Evolutionary conservation across 2,888 invertebrate genomes (phyloP), one percentile per base, ranked within the genome.

Genomic region (Hirtodrosophila confusa): DNA sequence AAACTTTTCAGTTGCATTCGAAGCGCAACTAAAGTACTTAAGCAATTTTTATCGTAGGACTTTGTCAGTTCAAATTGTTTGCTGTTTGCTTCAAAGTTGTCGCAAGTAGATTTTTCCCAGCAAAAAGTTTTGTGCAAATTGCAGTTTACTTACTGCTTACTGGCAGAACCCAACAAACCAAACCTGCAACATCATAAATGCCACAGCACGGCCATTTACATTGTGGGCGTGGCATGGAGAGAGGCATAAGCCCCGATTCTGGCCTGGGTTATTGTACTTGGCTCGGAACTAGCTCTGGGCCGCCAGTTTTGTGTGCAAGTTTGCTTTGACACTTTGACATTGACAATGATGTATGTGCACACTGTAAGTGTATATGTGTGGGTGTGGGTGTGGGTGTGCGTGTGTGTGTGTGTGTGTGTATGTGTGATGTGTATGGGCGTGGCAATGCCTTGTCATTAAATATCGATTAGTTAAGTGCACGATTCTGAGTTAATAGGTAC

Each of bases 331-430:
- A 89, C 86, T 89, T 88, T 88, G 88, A 88, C 87, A 87, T 86
- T 87, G 87, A 88, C 88, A 89, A 89, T 89, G 89, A 88, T 89
- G 88, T 88, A 88, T 88, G 89, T 69, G 80, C 80, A 63, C 37
- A 58, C 58, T 56, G 37, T 54, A 47, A 45, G 56, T 66, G 54
- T 47, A 57, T 39, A 2, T 17, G 17, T 17, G 2, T 17, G 17
- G 17, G 17, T 53, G 37, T 41, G 29, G 50, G 53, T 44, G 23
- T 41, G 43, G 12, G 62, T 37, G 41, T 45, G 51, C 41, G 17
- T 31, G 44, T 53, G 37, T 41, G 29, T 50, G 53, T 44, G 23
- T 41, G 43, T 23, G 62, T 37, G 41, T 45, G 51, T 39, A 54
- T 49, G 54, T 54, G 27, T 37, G 43, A 23, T 66, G 24, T 61